Base-by-base conservation (phyloP, 2,113 vertebrate species). In the Morone saxatilis region DNA sequence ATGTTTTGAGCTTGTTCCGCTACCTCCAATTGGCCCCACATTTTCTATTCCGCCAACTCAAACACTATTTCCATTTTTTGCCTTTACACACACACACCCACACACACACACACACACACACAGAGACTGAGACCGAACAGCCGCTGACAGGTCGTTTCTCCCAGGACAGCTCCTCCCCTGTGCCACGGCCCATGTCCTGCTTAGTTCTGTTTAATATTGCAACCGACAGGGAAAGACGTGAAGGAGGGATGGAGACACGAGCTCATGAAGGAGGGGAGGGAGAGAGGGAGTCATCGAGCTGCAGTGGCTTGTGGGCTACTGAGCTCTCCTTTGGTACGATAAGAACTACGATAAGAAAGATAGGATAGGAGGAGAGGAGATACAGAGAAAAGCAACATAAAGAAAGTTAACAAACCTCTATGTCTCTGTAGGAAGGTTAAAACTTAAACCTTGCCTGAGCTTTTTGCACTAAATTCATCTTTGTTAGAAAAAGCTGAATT, bases 191-290 rank as follows among this genome's bases (percentile, higher is more conserved):
- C 75, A 43, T 90, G 90, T 92, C 88, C 85, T 91, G 86, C 86
- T 94, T 92, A 90, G 92, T 90, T 92, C 89, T 92, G 82, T 86
- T 94, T 81, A 91, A 92, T 91, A 92, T 90, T 93, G 85, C 86
- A 92, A 45, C 59, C 91, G 86, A 84, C 73, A 70, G 76, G 75
- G 83, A 88, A 79, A 81, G 84, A 85, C 63, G 17, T 85, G 75
- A 71, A 68, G 22, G 59, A 83, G 16, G 45, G 67, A 78, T 75
- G 68, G 83, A 88, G 67, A 76, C 45, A 65, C 80, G 90, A 88
- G 68, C 63, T 74, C 74, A 89, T 73, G 66, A 75, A 78, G 41
- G 66, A 81, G 40, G 63, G 19, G 20, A 82, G 19, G 59, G 41
- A 68, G 59, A 72, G 19, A 62, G 61, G 41, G 19, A 79, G 68